Conservation (phyloP, 2,797 vertebrate genomes). For the Lacerta viridis region DNA sequence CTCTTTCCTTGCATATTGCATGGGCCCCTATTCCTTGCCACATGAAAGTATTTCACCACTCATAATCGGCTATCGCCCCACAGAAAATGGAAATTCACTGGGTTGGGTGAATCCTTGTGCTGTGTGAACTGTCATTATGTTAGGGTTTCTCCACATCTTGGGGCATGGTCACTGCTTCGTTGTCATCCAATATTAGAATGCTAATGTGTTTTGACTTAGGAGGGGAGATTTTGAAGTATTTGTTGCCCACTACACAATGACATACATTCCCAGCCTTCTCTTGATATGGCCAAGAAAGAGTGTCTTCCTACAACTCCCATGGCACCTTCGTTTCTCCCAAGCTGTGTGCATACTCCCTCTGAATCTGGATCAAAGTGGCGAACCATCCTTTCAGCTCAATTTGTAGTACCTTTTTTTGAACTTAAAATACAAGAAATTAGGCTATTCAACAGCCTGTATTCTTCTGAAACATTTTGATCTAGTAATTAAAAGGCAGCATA, state of each 20-base stretch:
- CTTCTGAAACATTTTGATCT: constrained; percentile 54
- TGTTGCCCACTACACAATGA: neutral
- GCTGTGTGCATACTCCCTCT: neutral
- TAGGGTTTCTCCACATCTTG: neutral
- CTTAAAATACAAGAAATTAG: constrained; percentile 25
- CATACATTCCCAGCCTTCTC: neutral
- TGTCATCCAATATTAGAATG: neutral
- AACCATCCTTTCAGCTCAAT: neutral
- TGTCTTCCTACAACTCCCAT: neutral
- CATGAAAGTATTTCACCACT: neutral
- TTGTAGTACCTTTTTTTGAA: neutral
- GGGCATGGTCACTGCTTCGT: neutral
- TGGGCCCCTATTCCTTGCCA: neutral
- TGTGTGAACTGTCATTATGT: neutral
- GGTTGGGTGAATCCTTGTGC: neutral
- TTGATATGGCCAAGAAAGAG: neutral
- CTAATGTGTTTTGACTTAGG: neutral
- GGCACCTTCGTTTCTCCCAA: neutral
- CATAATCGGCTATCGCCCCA: neutral
- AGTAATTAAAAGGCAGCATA: constrained; percentile 37
- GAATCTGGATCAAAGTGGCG: neutral
- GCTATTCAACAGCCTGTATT: constrained; percentile 46
- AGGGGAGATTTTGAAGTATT: neutral
- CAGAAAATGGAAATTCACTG: neutral
- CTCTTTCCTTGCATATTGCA: too few species aligned